These are phyloP conservation scores for Melangyna quadrimaculata DNA, from an alignment of 2,888 invertebrate genomes.

Conservation along the genomic window DNA sequence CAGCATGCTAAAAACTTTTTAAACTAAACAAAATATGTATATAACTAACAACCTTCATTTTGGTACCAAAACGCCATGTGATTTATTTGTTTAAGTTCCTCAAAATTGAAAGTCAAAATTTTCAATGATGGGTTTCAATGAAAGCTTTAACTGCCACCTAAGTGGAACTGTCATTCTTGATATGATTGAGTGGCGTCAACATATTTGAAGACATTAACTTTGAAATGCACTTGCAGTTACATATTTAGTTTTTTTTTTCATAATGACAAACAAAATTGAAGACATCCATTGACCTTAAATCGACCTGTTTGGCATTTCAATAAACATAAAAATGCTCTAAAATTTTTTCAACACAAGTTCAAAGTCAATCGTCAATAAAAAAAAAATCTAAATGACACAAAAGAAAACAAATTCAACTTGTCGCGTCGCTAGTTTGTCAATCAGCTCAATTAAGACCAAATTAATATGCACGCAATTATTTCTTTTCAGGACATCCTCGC, in stretches of 20 bases:
- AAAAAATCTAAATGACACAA: background rate
- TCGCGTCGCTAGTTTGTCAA: slow-evolving; percentile 1
- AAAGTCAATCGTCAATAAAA: slow-evolving; percentile 3
- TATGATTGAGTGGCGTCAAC: slow-evolving; percentile 3
- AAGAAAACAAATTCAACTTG: background rate
- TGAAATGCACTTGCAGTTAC: background rate
- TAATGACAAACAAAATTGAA: background rate
- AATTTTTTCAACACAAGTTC: background rate
- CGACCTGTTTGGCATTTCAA: background rate
- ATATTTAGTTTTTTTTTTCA: too few species aligned
- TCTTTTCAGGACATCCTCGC: slow-evolving; percentile 64
- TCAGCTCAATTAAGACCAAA: slow-evolving; percentile 50
- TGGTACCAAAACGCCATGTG: too few species aligned
- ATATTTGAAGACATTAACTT: background rate
- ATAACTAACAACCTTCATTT: too few species aligned
- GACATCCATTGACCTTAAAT: background rate
- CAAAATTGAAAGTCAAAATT: too few species aligned
- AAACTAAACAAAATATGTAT: too few species aligned
- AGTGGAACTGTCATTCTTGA: background rate
- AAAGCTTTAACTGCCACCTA: too few species aligned
- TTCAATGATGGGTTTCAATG: too few species aligned
- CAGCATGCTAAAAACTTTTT: too few species aligned
- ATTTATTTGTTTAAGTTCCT: too few species aligned
- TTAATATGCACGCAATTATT: slow-evolving; percentile 42
- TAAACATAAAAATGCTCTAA: background rate